Percentiles rank a stretch among this genome's conserved stretches.
Conservation (phyloP, 2,797 vertebrate species). For the Enteromius fasciolatus region DNA sequence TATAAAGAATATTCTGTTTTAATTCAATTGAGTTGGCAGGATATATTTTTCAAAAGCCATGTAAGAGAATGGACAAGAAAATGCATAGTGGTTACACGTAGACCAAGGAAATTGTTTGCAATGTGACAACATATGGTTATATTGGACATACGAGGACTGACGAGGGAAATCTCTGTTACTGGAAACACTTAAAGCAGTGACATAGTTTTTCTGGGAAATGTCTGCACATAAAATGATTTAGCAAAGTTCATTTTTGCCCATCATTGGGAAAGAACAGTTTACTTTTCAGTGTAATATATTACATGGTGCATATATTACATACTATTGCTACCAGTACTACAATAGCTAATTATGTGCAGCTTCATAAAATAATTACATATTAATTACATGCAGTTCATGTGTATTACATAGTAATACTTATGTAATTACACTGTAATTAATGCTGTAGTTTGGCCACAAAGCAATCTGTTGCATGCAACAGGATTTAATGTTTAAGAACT, state of each 20-base stretch:
- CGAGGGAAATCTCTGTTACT: slow-evolving; percentile 34
- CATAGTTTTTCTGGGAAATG: slow-evolving; percentile 37
- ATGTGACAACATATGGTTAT: slow-evolving; percentile 37
- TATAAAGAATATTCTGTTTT: not conserved
- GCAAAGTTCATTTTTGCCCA: slow-evolving; percentile 1
- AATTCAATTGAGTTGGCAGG: not conserved
- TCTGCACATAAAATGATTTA: slow-evolving; percentile 40
- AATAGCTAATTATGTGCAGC: not conserved
- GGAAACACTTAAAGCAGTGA: slow-evolving; percentile 36
- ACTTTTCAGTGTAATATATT: slow-evolving; percentile 14
- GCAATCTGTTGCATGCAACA: slow-evolving; percentile 64
- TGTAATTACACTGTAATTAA: slow-evolving; percentile 57
- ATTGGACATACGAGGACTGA: slow-evolving; percentile 19
- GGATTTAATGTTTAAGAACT: slow-evolving; percentile 22
- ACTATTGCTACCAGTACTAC: not conserved
- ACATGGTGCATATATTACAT: slow-evolving; percentile 5
- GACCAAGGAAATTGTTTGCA: slow-evolving; percentile 31
- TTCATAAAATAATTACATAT: slow-evolving; percentile 14
- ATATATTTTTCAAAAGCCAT: not conserved
- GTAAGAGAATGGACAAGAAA: not conserved
- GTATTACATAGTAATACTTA: slow-evolving; percentile 12
- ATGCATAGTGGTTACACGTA: not conserved
- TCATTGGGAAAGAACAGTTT: slow-evolving; percentile 6
- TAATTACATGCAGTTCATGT: not conserved
- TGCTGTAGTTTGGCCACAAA: slow-evolving; percentile 51